phyloP scores from a whole-genome alignment of 2,113 vertebrate species.

The Ammospiza nelsoni region DNA sequence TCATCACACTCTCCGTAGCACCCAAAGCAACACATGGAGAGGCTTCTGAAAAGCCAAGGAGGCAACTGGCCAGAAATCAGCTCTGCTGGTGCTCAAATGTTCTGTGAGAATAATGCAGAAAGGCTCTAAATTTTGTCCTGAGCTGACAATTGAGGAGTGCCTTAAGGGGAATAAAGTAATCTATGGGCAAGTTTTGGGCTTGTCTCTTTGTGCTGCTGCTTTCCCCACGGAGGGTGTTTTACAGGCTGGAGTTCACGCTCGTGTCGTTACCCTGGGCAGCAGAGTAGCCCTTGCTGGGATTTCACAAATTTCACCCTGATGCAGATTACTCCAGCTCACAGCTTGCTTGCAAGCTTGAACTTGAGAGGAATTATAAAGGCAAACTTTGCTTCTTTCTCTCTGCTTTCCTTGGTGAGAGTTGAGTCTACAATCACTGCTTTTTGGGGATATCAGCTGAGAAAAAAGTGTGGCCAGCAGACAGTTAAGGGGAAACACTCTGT shows the following conservation, averaged over 20 bases:
- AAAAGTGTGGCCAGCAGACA: neutral
- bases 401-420: neutral
- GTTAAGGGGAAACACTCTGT: neutral
- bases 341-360: neutral
- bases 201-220: neutral
- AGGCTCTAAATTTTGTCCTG: slow-evolving; percentile 35
- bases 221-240: neutral
- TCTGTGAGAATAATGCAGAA: slow-evolving; percentile 24
- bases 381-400: neutral
- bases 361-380: neutral
- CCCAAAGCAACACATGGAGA: neutral
- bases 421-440: neutral
- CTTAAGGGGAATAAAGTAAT: neutral
- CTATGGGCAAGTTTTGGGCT: neutral
- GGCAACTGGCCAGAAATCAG: slow-evolving; percentile 24
- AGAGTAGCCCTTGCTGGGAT: neutral
- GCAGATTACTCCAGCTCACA: neutral
- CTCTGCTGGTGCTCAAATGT: slow-evolving; percentile 20
- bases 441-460: neutral
- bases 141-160: neutral
- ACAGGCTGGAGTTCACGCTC: neutral
- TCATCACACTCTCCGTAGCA: rapidly evolving
- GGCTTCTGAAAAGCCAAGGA: slow-evolving; percentile 22
- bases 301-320: neutral
- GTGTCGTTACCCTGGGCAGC: slow-evolving; percentile 2